Evolutionary conservation across 1,140 invertebrate genomes (phyloP).

Genomic region (Monochamus saltuarius): DNA sequence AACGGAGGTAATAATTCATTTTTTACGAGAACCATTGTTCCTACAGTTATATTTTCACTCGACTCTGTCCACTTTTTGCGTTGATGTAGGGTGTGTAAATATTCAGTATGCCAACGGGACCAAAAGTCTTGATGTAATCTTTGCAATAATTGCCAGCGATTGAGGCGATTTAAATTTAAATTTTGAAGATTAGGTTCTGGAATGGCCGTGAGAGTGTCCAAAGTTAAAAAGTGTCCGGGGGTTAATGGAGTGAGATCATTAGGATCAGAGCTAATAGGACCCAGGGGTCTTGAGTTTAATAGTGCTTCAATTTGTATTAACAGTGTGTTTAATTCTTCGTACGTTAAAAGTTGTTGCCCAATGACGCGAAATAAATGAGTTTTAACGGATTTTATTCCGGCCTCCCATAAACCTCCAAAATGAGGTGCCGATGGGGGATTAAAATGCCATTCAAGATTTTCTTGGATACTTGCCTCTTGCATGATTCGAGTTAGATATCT

Average conservation of each 20-base stretch:
- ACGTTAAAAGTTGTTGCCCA: conserved; percentile 8
- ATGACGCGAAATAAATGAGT: conserved; percentile 10
- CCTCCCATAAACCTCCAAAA: conserved; percentile 17
- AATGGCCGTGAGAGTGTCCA: background rate
- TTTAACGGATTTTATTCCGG: conserved; percentile 12
- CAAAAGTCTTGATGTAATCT: conserved; percentile 27
- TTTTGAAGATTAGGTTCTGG: conserved; percentile 12
- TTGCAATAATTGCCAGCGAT: conserved; percentile 18
- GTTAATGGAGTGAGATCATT: too few relatives aligned
- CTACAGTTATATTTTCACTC: background rate
- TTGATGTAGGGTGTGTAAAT: conserved; percentile 27
- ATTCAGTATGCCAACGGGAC: conserved; percentile 31
- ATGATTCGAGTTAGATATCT: background rate
- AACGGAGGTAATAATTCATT: conserved; percentile 25
- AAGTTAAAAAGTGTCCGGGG: background rate
- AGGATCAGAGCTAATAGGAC: background rate
- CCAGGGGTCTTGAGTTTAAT: conserved; percentile 9
- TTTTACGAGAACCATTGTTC: conserved; percentile 23
- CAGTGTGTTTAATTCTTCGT: conserved; percentile 8
- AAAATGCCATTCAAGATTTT: conserved; percentile 7
- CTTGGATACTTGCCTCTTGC: background rate
- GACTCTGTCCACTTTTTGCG: conserved; percentile 20
- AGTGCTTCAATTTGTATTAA: conserved; percentile 19
- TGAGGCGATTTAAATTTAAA: background rate
- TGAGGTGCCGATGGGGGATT: conserved; percentile 10